A percentile compares a stretch with the other conserved stretches of the same genome.
Evolutionary conservation across 2,113 vertebrate species (phyloP).

Genomic region (Sturnus vulgaris): DNA sequence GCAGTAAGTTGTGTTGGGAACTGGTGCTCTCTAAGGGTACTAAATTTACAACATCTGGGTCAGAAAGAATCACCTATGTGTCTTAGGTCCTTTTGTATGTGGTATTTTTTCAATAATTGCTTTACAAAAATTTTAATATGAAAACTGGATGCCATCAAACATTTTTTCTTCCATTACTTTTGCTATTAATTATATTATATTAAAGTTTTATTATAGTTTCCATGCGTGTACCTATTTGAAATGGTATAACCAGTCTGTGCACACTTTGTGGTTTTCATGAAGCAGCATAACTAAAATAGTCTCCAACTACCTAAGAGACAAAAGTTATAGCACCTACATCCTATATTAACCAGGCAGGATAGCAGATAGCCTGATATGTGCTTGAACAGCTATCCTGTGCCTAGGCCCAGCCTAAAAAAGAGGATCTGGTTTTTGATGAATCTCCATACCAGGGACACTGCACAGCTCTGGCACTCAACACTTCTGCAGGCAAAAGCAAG

Average conservation of each 20-base stretch:
- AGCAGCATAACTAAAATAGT: background rate
- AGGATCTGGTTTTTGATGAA: background rate
- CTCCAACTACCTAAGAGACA: background rate
- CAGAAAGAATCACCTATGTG: background rate
- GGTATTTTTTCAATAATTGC: background rate
- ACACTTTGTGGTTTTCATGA: background rate
- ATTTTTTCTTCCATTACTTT: background rate
- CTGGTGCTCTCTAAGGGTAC: background rate
- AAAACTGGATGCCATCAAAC: background rate
- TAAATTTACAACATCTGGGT: background rate
- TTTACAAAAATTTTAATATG: background rate
- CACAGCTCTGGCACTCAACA: background rate
- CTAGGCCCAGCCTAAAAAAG: background rate
- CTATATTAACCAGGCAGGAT: background rate
- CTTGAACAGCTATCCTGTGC: background rate
- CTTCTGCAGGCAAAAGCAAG: background rate
- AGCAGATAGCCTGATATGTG: background rate
- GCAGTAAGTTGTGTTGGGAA: background rate
- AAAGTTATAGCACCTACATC: accelerated
- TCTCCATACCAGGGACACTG: background rate
- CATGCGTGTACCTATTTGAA: background rate
- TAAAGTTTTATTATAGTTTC: background rate
- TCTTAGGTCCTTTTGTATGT: background rate
- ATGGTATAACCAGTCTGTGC: background rate
- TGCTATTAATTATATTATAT: background rate